These are phyloP conservation scores for Aegithalos caudatus DNA, from an alignment of 2,113 vertebrate genomes.

Conservation along the genomic window DNA sequence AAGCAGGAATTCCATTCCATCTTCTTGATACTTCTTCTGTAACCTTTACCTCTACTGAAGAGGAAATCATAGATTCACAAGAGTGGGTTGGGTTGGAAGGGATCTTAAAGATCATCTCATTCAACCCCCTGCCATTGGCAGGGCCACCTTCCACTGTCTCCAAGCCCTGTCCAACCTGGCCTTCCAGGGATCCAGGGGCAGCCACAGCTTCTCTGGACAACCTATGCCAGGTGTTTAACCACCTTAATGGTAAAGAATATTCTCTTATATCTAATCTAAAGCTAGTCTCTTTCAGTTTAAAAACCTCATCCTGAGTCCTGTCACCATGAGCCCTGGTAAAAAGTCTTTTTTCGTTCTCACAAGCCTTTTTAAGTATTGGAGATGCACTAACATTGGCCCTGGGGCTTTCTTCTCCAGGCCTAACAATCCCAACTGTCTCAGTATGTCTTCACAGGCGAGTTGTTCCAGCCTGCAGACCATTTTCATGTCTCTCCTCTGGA, in stretches of 20 bases:
- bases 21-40: background rate
- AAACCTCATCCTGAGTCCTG: background rate
- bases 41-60: background rate
- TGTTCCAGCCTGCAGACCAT: background rate
- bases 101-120: background rate
- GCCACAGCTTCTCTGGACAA: background rate
- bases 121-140: background rate
- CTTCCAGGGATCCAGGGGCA: background rate
- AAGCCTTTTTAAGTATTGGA: background rate
- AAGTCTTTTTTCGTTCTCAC: background rate
- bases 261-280: background rate
- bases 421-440: background rate
- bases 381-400: background rate
- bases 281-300: background rate
- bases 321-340: accelerated
- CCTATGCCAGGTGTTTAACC: background rate
- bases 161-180: background rate
- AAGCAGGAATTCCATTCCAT: background rate
- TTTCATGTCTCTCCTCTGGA: background rate
- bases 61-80: background rate
- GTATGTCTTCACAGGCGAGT: background rate
- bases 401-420: background rate
- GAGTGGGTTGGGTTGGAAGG: background rate
- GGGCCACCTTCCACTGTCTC: background rate
- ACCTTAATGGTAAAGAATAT: background rate